phyloP scores from a whole-genome alignment of 2,113 vertebrate genomes.

The Dasyurus viverrinus region DNA sequence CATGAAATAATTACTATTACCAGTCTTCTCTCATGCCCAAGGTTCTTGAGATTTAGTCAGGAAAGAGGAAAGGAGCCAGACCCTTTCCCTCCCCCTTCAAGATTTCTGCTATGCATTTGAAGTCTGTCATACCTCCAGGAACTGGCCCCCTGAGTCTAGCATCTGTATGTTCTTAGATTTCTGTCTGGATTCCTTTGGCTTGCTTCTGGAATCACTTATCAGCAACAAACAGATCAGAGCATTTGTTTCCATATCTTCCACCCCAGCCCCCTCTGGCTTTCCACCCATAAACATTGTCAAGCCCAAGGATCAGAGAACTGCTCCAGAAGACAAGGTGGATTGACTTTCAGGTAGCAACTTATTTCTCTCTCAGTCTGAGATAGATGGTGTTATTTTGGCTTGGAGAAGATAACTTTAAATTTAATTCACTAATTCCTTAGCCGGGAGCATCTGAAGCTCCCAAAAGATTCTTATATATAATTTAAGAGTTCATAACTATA shows the following conservation, averaged over 20 bases:
- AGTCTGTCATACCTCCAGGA: constrained; percentile 57
- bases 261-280: constrained; percentile 31
- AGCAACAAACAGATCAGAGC: constrained; percentile 42
- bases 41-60: background rate
- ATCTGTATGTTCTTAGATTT: constrained; percentile 67
- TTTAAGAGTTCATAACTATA: background rate
- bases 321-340: background rate
- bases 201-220: constrained; percentile 64
- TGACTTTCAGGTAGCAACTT: background rate
- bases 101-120: constrained; percentile 45
- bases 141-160: constrained; percentile 50
- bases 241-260: constrained; percentile 37
- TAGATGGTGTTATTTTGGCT: background rate
- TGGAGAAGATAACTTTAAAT: background rate
- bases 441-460: background rate
- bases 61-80: background rate
- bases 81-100: constrained; percentile 25
- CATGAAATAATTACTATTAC: background rate
- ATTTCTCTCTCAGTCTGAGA: background rate
- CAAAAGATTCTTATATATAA: background rate
- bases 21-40: background rate
- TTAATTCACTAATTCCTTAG: background rate
- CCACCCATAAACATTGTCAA: constrained; percentile 52
- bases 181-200: constrained; percentile 53
- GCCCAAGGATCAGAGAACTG: background rate